Evolutionary conservation across 2,797 vertebrate species (phyloP).

Genomic region (Sebastes itinus): DNA sequence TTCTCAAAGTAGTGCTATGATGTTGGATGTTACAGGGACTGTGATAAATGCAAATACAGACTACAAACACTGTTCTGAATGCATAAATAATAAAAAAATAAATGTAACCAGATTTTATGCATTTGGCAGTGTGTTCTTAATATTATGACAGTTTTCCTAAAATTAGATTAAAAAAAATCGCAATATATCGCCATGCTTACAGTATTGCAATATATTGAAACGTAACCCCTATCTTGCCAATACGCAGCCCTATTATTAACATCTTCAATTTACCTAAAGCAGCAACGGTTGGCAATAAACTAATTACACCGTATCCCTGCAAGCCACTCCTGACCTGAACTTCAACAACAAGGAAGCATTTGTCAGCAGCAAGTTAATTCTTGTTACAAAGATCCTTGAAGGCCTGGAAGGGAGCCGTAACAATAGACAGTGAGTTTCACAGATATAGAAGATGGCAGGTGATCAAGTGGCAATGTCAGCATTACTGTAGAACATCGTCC

Average conservation of each 20-base stretch:
- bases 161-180: too few relatives aligned
- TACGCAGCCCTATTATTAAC: conserved; percentile 8
- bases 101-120: too few relatives aligned
- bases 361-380: conserved; percentile 60
- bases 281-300: conserved; percentile 34
- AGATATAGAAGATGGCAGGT: conserved; percentile 31
- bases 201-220: too few relatives aligned
- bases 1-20: too few relatives aligned
- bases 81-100: too few relatives aligned
- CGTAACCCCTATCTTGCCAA: background rate
- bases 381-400: conserved; percentile 47
- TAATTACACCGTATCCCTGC: conserved; percentile 44
- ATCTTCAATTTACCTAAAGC: conserved; percentile 29
- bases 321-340: conserved; percentile 38
- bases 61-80: too few relatives aligned
- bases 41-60: too few relatives aligned
- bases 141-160: too few relatives aligned
- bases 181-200: too few relatives aligned
- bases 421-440: conserved; percentile 31
- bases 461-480: conserved; percentile 45
- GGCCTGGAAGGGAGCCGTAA: conserved; percentile 30
- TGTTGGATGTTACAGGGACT: too few relatives aligned
- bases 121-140: too few relatives aligned
- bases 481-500: conserved; percentile 31
- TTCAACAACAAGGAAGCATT: conserved; percentile 46